Evolutionary conservation across 2,797 vertebrate genomes (phyloP), one percentile per base, ranked within the genome.

Genomic region (Margarornis squamiger): DNA sequence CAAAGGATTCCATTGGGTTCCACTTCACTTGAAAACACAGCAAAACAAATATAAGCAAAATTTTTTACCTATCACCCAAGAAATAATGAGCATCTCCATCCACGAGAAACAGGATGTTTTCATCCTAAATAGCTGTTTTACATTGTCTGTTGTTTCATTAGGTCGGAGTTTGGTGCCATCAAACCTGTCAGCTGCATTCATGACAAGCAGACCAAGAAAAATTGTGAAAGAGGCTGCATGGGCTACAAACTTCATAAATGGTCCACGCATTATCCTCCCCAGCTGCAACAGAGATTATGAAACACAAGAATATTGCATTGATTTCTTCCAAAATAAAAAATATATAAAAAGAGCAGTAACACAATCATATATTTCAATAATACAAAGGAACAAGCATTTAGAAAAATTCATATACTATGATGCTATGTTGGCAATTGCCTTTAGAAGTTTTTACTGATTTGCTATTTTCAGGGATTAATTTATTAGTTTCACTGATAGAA

Each of bases 211-310:
- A 75, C 99, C 98, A 96, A 99, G 98, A 96, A 99, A 99, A 95
- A 99, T 99, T 65, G 99, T 99, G 97, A 99, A 99, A 94, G 99
- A 99, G 27, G 99, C 99, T 21, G 99, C 99, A 8, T 99, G 99
- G 38, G 99, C 99, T 66, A 99, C 99, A 94, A 99, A 99, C 97
- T 99, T 99, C 98, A 99, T 99, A 96, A 99, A 99, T 19, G 99
- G 99, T 94, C 99, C 99, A 14, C 99, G 99, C 99, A 99, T 98
- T 95, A 99, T 98, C 94, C 98, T 99, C 71, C 99, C 99, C 97
- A 99, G 98, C 99, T 99, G 98, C 86, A 97, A 97, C 30, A 97
- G 55, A 96, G 63, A 77, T 88, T 63, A 86, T 66, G 75, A 79
- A 90, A 95, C 41, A 95, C 57, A 97, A 62, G 85, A 49, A 79